phyloP scores from a whole-genome alignment of 2,888 invertebrate genomes.

The Neuroscelio doddi region DNA sequence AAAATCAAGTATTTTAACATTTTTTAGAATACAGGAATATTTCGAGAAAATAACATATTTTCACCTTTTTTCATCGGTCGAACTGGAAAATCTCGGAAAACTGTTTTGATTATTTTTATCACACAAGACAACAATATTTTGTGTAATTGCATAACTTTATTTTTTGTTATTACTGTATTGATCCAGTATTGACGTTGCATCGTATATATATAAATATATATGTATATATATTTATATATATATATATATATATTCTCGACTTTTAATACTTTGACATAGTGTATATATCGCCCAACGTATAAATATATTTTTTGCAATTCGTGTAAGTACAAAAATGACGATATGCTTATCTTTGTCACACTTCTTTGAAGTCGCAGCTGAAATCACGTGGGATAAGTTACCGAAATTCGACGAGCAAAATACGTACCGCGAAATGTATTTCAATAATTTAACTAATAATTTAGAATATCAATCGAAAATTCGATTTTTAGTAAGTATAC shows the following conservation, averaged over 20 bases:
- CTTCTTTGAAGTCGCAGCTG: constrained; percentile 32
- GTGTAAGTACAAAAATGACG: constrained; percentile 60
- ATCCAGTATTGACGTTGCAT: constrained; percentile 16
- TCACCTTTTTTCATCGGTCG: no score
- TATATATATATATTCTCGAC: constrained; percentile 35
- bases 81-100: no score
- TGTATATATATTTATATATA: constrained; percentile 33
- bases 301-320: constrained; percentile 59
- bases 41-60: no score
- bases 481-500: neutral
- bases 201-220: constrained; percentile 29
- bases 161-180: constrained; percentile 5
- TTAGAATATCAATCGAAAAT: constrained; percentile 21
- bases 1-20: no score
- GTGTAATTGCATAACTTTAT: constrained; percentile 17
- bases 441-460: constrained; percentile 20
- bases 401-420: neutral
- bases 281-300: constrained; percentile 53
- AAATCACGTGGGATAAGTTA: constrained; percentile 13
- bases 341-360: constrained; percentile 58
- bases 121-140: constrained; percentile 17
- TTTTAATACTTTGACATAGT: constrained; percentile 40
- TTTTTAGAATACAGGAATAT: no score
- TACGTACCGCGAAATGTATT: constrained; percentile 6
- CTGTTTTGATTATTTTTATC: constrained; percentile 34